Evolutionary conservation across 53 echinoderm and acorn worm species (phyloP).

Genomic region (Echinarachnius parma): DNA sequence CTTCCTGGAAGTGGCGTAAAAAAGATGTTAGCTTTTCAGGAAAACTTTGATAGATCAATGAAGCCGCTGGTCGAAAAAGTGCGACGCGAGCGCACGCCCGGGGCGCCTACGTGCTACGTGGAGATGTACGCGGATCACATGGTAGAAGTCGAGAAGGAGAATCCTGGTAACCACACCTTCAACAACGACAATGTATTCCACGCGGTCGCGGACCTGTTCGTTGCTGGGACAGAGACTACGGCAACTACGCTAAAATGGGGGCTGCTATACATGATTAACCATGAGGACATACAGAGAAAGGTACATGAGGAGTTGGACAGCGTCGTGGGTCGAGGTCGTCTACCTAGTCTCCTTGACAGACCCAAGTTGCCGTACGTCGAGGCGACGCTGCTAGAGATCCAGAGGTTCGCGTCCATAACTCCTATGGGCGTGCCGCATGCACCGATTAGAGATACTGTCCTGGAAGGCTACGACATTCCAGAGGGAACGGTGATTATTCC

Average conservation of each 20-base stretch:
- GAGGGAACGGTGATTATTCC: slow-evolving; percentile 44
- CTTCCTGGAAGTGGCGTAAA: slow-evolving; percentile 47
- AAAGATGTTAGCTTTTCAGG: not conserved
- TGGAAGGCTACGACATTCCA: slow-evolving; percentile 45
- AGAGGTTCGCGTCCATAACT: slow-evolving; percentile 17
- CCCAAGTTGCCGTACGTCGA: slow-evolving; percentile 47
- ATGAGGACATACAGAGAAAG: slow-evolving; percentile 24
- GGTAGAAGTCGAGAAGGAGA: slow-evolving; percentile 10
- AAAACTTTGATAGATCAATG: slow-evolving; percentile 13
- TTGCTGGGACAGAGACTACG: slow-evolving; percentile 34
- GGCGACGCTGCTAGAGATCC: slow-evolving; percentile 49
- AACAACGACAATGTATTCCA: not conserved
- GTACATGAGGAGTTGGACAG: slow-evolving; percentile 40
- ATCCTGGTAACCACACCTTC: slow-evolving; percentile 9
- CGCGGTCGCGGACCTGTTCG: slow-evolving; percentile 26
- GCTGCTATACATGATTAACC: not conserved
- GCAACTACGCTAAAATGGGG: slow-evolving; percentile 32
- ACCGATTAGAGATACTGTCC: slow-evolving; percentile 26
- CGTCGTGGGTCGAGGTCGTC: slow-evolving; percentile 24
- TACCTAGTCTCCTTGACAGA: slow-evolving; percentile 39
- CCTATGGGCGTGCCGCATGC: slow-evolving; percentile 48
- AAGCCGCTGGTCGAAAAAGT: slow-evolving; percentile 4
- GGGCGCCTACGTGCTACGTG: slow-evolving; percentile 9
- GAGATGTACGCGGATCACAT: slow-evolving; percentile 33
- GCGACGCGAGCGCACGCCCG: too few relatives aligned